A percentile compares a stretch with the other conserved stretches of the same genome.
Conservation (phyloP, 1,140 invertebrate genomes). For the Hirudo medicinalis region DNA sequence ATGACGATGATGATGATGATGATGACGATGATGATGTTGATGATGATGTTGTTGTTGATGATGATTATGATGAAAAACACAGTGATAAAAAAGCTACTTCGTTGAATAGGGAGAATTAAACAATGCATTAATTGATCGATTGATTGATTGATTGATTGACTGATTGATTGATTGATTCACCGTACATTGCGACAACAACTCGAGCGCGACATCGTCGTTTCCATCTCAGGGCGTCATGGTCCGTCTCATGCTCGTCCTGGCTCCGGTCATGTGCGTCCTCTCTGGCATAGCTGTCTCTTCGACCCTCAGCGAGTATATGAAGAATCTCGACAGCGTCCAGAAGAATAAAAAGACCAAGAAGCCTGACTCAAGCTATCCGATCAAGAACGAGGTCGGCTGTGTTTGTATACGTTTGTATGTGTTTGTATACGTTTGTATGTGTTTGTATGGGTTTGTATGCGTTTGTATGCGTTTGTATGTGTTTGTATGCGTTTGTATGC, state of each 20-base stretch:
- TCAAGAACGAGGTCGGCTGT: conserved; percentile 61
- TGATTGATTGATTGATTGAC: conserved; percentile 8
- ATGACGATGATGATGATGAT: too few relatives aligned
- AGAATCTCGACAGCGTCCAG: conserved; percentile 47
- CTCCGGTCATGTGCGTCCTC: conserved; percentile 92
- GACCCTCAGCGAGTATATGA: conserved; percentile 73
- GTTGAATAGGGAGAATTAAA: too few relatives aligned
- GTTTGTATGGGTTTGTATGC: too few relatives aligned
- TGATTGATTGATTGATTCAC: not conserved
- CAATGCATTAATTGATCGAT: not conserved
- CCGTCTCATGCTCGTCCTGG: conserved; percentile 88
- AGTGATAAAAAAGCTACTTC: too few relatives aligned
- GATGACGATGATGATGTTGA: too few relatives aligned
- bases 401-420: too few relatives aligned
- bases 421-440: too few relatives aligned
- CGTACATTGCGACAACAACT: not conserved
- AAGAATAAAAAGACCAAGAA: conserved; percentile 41
- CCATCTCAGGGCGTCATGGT: conserved; percentile 79
- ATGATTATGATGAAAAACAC: too few relatives aligned
- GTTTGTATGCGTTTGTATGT: too few relatives aligned
- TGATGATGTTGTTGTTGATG: too few relatives aligned
- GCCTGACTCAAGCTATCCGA: conserved; percentile 53
- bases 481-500: too few relatives aligned
- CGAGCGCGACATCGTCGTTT: not conserved
- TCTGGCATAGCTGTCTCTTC: conserved; percentile 85